Conservation (phyloP, 2,797 vertebrate genomes). For the Esox lucius region DNA sequence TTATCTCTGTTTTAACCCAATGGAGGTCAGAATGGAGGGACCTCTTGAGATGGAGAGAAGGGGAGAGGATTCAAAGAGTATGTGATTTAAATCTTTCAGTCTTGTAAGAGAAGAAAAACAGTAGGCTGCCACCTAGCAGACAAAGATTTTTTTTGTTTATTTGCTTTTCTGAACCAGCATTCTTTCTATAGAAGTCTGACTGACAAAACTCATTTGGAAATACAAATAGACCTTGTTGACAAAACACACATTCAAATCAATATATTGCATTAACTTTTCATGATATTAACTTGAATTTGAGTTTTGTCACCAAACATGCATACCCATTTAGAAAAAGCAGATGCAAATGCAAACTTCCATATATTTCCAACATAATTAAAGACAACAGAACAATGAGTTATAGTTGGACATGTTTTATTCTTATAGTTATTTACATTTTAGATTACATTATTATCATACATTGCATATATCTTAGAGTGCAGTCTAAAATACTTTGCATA, state of each 20-base stretch:
- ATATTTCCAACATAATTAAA: background rate
- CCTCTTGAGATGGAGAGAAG: too few relatives aligned
- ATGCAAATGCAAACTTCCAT: background rate
- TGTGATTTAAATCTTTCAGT: too few relatives aligned
- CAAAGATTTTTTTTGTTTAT: background rate
- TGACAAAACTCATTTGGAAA: too few relatives aligned
- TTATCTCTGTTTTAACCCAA: too few relatives aligned
- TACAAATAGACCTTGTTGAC: too few relatives aligned
- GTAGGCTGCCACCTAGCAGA: background rate
- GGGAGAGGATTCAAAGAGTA: too few relatives aligned
- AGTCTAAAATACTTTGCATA: conserved; percentile 71
- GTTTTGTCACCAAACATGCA: too few relatives aligned
- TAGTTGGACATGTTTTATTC: conserved; percentile 60
- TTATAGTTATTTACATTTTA: conserved; percentile 65
- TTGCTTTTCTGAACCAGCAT: background rate
- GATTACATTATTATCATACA: conserved; percentile 62
- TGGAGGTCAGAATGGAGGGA: too few relatives aligned
- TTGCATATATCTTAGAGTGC: conserved; percentile 44
- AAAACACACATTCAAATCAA: too few relatives aligned
- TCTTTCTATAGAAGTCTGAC: background rate
- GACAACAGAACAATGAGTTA: background rate
- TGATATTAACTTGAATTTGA: background rate
- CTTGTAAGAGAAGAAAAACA: background rate
- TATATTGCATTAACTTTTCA: background rate
- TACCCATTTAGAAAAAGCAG: background rate